phyloP scores from a whole-genome alignment of 1,140 invertebrate genomes.

The Periplaneta americana region DNA sequence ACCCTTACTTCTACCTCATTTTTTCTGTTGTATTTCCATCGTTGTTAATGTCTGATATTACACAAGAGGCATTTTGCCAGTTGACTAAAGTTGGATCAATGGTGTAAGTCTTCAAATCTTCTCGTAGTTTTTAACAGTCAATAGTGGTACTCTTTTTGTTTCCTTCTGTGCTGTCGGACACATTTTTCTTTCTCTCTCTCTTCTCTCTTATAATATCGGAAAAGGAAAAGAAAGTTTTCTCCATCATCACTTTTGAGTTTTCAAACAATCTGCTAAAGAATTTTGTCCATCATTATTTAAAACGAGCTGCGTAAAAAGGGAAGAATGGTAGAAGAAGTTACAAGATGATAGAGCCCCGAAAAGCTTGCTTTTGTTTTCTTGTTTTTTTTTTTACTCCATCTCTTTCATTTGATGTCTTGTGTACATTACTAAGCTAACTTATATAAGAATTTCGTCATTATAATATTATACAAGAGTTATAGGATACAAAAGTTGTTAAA shows the following conservation, averaged over 20 bases:
- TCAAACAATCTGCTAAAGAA: conserved; percentile 16
- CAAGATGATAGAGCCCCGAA: conserved; percentile 5
- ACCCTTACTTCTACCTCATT: background rate
- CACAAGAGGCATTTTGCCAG: background rate
- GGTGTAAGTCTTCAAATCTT: background rate
- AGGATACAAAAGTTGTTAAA: conserved; percentile 14
- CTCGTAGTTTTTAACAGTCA: background rate
- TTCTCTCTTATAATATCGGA: background rate
- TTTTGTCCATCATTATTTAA: conserved; percentile 18
- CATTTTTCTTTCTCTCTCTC: background rate
- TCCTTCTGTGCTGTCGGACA: background rate
- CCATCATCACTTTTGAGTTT: background rate
- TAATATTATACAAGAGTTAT: conserved; percentile 18
- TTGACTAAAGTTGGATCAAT: background rate
- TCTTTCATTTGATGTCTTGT: conserved; percentile 12
- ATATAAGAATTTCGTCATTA: conserved; percentile 32
- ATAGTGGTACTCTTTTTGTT: background rate
- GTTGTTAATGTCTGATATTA: background rate
- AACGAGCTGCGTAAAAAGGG: conserved; percentile 12
- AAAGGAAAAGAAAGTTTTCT: conserved; percentile 1
- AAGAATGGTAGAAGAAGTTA: background rate
- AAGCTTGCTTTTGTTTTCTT: conserved; percentile 14
- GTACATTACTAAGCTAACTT: conserved; percentile 27
- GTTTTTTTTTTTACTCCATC: background rate
- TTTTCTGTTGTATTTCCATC: background rate